A percentile compares a stretch with the other conserved stretches of the same genome.
These are phyloP conservation scores for Anguilla megastoma DNA, from an alignment of 2,797 vertebrate species.

Conservation along the genomic window DNA sequence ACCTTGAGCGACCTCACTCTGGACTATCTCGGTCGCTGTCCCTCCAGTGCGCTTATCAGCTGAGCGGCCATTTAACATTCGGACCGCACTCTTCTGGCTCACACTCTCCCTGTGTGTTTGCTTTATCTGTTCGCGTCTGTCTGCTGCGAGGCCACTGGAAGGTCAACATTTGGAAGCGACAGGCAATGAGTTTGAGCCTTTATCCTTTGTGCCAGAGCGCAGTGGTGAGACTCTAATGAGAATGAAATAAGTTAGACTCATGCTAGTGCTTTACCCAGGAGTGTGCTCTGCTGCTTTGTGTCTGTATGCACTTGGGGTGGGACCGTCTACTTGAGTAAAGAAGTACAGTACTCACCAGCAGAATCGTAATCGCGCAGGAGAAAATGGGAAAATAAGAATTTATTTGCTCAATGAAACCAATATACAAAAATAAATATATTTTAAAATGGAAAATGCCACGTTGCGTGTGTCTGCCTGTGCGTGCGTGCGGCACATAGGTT, in stretches of 20 bases:
- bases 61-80: background rate
- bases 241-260: background rate
- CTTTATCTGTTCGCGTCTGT: background rate
- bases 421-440: background rate
- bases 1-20: slow-evolving; percentile 2
- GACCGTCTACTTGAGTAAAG: no score
- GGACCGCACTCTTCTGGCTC: background rate
- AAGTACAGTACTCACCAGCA: no score
- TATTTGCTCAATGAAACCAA: background rate
- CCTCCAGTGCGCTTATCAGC: slow-evolving; percentile 3
- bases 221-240: background rate
- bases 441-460: no score
- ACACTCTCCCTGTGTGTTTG: background rate
- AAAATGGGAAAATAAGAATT: background rate
- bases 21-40: slow-evolving; percentile 7
- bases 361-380: no score
- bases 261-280: background rate
- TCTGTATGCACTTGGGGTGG: background rate
- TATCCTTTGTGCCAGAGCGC: background rate
- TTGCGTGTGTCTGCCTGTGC: no score
- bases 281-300: background rate
- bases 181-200: background rate
- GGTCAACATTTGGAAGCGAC: background rate
- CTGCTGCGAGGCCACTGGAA: background rate
- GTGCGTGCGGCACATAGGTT: no score